Evolutionary conservation across 2,888 invertebrate species (phyloP), one percentile per base, ranked within the genome.

Genomic region (Trichogramma dendrolimi): DNA sequence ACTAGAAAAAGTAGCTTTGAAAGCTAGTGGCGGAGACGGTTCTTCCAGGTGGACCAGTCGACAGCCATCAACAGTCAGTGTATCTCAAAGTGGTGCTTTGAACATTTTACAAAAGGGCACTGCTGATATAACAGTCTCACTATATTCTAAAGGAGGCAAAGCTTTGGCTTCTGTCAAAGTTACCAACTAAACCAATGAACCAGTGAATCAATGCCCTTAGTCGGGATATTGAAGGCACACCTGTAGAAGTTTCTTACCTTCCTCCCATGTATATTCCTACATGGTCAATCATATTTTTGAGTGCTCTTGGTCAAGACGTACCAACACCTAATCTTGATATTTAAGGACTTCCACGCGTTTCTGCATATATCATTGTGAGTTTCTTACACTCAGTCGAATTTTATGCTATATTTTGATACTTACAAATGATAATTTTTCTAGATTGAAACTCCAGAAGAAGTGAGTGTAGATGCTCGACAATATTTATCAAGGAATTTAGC

Each of bases 1-100:
- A 69, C 75, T 8, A 68, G 85, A 42, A 84, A 85, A 85, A 66
- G 77, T 87, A 52, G 81, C 83, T 67, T 80, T 88, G 61, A 77
- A 83, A 73, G 91, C 89, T 0, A 81, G 79, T 41, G 92, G 92
- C 40, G 92, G 92, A 1, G 91, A 91, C 78, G 91, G 90, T 66
- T 83, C 83, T 74, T 89, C 91, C 78, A 72, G 87, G 68, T 90
- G 96, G 95, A 81, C 85, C 70, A 85, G 87, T 68, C 79, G 84
- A 71, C 83, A 87, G 77, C 73, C 85, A 65, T 75, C 84, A 44
- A 75, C 90, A 67, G 81, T 89, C 56, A 75, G 86, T 71, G 82
- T 85, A 65, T 75, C 85, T 72, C 81, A 84, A n/a, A n/a, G n/a
- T n/a, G n/a, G n/a, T n/a, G n/a, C n/a, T n/a, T n/a, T n/a, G n/a